Evolutionary conservation across 2,888 invertebrate species (phyloP).

Genomic region (Mylabris sibirica): DNA sequence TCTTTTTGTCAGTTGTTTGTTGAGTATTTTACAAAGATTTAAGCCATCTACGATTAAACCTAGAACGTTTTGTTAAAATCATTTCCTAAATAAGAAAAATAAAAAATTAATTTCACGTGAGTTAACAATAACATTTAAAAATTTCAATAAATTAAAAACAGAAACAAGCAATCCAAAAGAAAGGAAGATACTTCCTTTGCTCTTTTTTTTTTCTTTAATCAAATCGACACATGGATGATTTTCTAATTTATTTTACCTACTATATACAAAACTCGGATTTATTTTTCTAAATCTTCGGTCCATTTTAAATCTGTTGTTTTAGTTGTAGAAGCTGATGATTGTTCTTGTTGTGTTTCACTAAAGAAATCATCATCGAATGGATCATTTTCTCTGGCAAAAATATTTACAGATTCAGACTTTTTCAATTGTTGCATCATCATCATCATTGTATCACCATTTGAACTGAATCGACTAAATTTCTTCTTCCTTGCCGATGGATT

Average conservation of each 20-base stretch:
- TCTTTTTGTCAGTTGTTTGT: conserved; percentile 14
- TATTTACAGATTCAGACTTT: conserved; percentile 90
- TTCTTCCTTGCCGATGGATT: conserved; percentile 45
- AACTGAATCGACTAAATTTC: conserved; percentile 45
- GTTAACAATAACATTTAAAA: conserved; percentile 40
- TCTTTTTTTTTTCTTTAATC: conserved; percentile 17
- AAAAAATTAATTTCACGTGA: conserved; percentile 17
- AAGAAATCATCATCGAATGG: conserved; percentile 93
- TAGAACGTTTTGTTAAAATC: conserved; percentile 13
- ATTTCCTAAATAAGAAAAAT: conserved; percentile 16
- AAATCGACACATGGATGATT: conserved; percentile 21
- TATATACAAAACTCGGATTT: too few relatives aligned
- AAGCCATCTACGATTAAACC: conserved; percentile 17
- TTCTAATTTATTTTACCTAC: conserved; percentile 35
- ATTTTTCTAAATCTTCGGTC: conserved; percentile 61
- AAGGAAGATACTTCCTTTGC: conserved; percentile 1
- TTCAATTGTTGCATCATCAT: conserved; percentile 71
- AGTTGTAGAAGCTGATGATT: conserved; percentile 35
- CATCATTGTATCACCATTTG: neutral
- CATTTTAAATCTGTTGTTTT: conserved; percentile 58
- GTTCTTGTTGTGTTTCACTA: conserved; percentile 53
- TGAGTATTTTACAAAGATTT: conserved; percentile 23
- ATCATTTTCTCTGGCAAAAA: conserved; percentile 85
- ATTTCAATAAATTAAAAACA: conserved; percentile 29
- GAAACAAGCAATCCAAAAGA: conserved; percentile 38